A percentile compares a stretch with the other conserved stretches of the same genome.
phyloP scores from a whole-genome alignment of 2,888 invertebrate species.

The Alviniconcha strummeri region DNA sequence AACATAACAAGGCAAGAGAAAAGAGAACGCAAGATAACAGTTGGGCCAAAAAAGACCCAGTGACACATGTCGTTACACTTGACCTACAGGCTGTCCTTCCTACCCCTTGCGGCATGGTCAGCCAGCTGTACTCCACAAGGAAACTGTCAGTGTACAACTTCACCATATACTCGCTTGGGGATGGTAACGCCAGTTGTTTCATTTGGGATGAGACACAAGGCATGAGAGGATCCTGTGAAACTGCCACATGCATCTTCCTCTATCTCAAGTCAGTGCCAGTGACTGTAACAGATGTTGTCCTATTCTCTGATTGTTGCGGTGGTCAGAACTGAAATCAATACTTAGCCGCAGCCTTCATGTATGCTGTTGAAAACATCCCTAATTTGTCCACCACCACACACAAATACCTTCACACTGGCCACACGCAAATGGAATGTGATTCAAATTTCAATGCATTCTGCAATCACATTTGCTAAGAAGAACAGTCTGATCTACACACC shows the following conservation, averaged over 20 bases:
- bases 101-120: not conserved
- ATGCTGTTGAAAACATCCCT: too few relatives aligned
- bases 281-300: not conserved
- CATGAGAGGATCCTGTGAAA: not conserved
- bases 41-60: not conserved
- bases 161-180: not conserved
- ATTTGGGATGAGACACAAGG: not conserved
- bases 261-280: not conserved
- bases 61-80: not conserved
- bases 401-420: too few relatives aligned
- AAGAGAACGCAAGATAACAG: not conserved
- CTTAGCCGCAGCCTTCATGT: not conserved
- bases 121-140: not conserved
- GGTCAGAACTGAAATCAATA: not conserved
- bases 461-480: too few relatives aligned
- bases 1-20: not conserved
- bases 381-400: too few relatives aligned
- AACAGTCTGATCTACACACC: too few relatives aligned
- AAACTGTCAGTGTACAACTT: not conserved
- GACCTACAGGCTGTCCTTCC: not conserved
- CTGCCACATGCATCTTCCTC: not conserved
- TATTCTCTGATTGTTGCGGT: not conserved
- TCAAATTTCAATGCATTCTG: too few relatives aligned
- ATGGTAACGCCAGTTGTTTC: not conserved
- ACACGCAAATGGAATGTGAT: too few relatives aligned